These are phyloP conservation scores for Acridotheres tristis DNA, from an alignment of 2,797 vertebrate genomes.

Conservation along the genomic window DNA sequence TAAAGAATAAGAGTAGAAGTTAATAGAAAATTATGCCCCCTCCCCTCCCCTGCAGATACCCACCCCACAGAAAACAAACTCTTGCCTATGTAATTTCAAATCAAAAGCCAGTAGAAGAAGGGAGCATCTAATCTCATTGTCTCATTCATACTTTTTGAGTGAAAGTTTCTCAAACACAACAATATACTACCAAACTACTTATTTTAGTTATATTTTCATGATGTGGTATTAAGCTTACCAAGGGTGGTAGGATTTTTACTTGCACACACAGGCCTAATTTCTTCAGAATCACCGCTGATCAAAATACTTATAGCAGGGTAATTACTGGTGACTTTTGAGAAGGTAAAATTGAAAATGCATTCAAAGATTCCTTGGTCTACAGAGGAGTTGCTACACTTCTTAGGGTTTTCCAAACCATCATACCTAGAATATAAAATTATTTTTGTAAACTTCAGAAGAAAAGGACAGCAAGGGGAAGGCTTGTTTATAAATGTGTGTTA, in stretches of 20 bases:
- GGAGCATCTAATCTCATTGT: not conserved
- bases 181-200: not conserved
- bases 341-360: constrained; percentile 65
- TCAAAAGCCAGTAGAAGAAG: not conserved
- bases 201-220: not conserved
- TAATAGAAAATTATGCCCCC: not conserved
- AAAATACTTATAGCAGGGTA: constrained; percentile 15
- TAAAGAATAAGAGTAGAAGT: not conserved
- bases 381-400: constrained; percentile 59
- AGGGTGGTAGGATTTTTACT: constrained; percentile 15
- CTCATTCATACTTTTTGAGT: not conserved
- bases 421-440: constrained; percentile 49
- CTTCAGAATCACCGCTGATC: constrained; percentile 12
- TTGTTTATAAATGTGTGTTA: not conserved
- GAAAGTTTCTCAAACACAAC: not conserved
- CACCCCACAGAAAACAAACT: not conserved
- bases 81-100: not conserved
- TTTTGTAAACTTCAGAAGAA: not conserved
- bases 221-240: constrained; percentile 7
- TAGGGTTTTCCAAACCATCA: constrained; percentile 7
- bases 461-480: not conserved
- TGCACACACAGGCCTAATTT: constrained; percentile 43
- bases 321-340: not conserved
- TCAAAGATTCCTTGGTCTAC: constrained; percentile 17
- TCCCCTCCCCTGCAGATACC: rapidly evolving